phyloP scores from a whole-genome alignment of 1,140 invertebrate species.

The Halictus rubicundus region DNA sequence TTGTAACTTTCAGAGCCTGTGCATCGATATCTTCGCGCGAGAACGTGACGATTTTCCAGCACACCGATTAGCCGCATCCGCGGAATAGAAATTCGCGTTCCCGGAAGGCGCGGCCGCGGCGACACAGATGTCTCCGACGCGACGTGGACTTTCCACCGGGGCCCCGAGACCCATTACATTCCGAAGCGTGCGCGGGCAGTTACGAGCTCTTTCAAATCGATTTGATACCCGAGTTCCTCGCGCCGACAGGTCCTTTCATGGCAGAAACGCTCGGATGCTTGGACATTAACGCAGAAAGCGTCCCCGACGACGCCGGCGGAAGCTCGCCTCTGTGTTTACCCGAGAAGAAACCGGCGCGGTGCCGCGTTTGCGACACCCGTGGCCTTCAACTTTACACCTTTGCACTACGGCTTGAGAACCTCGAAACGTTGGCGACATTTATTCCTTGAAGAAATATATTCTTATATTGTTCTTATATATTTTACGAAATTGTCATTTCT shows the following conservation, averaged over 20 bases:
- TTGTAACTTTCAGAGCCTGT: too few species aligned
- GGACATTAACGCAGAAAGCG: constrained; percentile 1
- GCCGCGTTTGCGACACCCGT: neutral
- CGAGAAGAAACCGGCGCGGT: neutral
- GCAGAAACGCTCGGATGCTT: constrained; percentile 41
- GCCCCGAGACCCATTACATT: constrained; percentile 37
- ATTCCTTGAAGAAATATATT: too few species aligned
- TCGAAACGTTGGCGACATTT: neutral
- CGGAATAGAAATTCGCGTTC: constrained; percentile 60
- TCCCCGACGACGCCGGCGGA: neutral
- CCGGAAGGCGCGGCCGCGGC: constrained; percentile 35
- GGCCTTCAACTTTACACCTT: neutral
- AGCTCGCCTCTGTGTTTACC: neutral
- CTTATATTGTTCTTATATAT: too few species aligned
- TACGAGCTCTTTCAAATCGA: constrained; percentile 52
- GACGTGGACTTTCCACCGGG: constrained; percentile 32
- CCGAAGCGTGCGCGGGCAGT: constrained; percentile 47
- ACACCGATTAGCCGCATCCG: constrained; percentile 33
- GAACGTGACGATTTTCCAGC: constrained; percentile 31
- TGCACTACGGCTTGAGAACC: neutral
- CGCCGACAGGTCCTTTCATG: constrained; percentile 42
- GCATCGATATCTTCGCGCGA: neutral
- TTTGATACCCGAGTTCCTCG: constrained; percentile 20
- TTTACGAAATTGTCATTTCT: too few species aligned
- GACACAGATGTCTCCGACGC: constrained; percentile 27